phyloP scores from a whole-genome alignment of 92 coral and sea anemone genomes.

The Chrysogorgia sp. region DNA sequence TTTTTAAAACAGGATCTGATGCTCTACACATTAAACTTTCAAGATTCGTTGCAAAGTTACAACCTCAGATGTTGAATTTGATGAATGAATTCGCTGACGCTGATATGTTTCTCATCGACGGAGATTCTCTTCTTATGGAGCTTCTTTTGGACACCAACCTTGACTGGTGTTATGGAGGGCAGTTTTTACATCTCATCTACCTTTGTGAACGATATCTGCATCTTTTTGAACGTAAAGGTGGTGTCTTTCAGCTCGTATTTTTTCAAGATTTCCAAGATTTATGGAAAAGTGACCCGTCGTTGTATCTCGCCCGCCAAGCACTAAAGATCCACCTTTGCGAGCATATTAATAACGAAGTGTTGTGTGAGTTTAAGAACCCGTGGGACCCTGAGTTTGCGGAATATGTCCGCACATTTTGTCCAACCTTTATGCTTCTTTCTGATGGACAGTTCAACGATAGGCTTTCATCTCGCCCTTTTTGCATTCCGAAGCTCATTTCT shows the following conservation, averaged over 20 bases:
- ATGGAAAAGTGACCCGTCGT: conserved; percentile 55
- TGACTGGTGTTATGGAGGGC: conserved; percentile 72
- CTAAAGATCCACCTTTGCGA: conserved; percentile 54
- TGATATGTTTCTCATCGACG: conserved; percentile 72
- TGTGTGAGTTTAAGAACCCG: conserved; percentile 27
- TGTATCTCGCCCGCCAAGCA: conserved; percentile 61
- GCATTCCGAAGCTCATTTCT: conserved; percentile 12
- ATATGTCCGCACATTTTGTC: conserved; percentile 40
- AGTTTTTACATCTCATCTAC: conserved; percentile 65
- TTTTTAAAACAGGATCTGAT: too few relatives aligned
- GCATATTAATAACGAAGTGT: conserved; percentile 47
- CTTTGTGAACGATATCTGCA: conserved; percentile 68
- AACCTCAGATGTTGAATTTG: conserved; percentile 46
- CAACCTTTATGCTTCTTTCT: conserved; percentile 64
- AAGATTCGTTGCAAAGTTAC: background rate
- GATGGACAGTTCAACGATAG: conserved; percentile 56
- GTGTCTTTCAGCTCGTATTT: conserved; percentile 62
- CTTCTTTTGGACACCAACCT: conserved; percentile 54
- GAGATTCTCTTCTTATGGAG: conserved; percentile 74
- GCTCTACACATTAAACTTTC: too few relatives aligned
- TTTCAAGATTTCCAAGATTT: conserved; percentile 54
- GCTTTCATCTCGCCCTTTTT: background rate
- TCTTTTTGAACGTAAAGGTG: conserved; percentile 70
- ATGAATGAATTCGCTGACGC: conserved; percentile 76
- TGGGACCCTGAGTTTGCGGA: conserved; percentile 42